Evolutionary conservation across 2,113 vertebrate species (phyloP).

Genomic region (Pelodiscus sinensis): DNA sequence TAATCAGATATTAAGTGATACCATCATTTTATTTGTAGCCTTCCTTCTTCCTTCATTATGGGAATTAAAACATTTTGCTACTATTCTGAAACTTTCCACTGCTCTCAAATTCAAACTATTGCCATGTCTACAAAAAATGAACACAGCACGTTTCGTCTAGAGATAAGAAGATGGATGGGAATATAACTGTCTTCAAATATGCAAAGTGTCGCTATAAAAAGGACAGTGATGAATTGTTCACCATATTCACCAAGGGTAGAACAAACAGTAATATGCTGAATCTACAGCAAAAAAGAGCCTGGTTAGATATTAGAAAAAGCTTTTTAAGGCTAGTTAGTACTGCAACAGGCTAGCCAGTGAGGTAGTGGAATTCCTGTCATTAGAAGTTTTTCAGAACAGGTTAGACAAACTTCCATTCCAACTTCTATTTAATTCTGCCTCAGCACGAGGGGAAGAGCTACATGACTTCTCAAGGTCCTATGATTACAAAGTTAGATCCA

Average conservation of each 20-base stretch:
- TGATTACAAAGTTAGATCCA: neutral
- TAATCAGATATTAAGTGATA: neutral
- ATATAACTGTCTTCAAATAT: neutral
- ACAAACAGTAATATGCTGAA: neutral
- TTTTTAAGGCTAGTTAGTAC: neutral
- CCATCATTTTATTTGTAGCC: neutral
- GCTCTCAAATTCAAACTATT: neutral
- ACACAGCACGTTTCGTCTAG: accelerated
- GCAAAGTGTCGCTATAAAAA: neutral
- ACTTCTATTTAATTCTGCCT: neutral
- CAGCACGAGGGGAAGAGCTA: neutral
- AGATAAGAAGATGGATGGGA: neutral
- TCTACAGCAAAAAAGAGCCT: neutral
- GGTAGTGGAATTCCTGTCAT: neutral
- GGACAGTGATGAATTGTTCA: neutral
- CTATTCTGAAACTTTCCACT: neutral
- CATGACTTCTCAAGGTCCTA: neutral
- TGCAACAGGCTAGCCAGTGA: neutral
- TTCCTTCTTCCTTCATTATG: neutral
- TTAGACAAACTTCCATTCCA: neutral
- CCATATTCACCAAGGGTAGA: neutral
- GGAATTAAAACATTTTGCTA: neutral
- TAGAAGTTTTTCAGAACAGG: neutral
- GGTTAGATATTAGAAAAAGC: neutral
- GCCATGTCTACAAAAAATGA: neutral